These are phyloP conservation scores for Microcebus griseorufus DNA, from an alignment of 2,113 vertebrate genomes.

Conservation along the genomic window DNA sequence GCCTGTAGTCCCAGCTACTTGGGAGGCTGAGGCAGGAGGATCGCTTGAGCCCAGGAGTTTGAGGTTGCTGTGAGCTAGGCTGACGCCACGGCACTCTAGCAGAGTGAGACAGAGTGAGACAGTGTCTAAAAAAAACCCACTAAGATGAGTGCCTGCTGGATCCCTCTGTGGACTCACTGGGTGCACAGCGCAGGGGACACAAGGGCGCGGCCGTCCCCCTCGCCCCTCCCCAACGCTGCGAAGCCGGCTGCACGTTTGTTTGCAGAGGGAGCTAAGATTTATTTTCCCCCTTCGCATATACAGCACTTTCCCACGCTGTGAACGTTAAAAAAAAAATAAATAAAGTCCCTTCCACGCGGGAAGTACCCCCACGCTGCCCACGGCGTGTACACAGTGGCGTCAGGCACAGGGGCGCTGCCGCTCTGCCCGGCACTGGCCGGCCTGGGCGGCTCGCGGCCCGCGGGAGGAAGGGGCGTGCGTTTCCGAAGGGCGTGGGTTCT, in stretches of 20 bases:
- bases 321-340: not conserved
- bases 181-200: fast-evolving
- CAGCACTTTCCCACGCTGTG: not conserved
- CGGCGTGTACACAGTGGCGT: fast-evolving
- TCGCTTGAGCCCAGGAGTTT: too few relatives aligned
- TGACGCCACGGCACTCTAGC: too few relatives aligned
- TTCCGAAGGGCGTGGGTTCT: not conserved
- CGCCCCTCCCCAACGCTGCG: fast-evolving
- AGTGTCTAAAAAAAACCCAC: too few relatives aligned
- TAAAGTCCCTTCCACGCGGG: not conserved
- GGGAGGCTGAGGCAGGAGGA: too few relatives aligned
- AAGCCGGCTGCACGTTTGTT: fast-evolving
- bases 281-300: not conserved
- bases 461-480: too few relatives aligned
- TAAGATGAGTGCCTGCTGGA: fast-evolving
- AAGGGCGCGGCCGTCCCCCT: fast-evolving
- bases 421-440: not conserved
- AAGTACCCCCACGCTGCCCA: fast-evolving
- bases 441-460: fast-evolving
- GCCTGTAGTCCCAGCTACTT: too few relatives aligned
- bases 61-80: too few relatives aligned
- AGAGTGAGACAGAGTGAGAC: too few relatives aligned
- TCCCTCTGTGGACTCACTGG: fast-evolving
- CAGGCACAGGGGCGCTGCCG: too few relatives aligned
- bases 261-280: fast-evolving